phyloP scores from a whole-genome alignment of 2,113 vertebrate species.

The Odobenus rosmarus region DNA sequence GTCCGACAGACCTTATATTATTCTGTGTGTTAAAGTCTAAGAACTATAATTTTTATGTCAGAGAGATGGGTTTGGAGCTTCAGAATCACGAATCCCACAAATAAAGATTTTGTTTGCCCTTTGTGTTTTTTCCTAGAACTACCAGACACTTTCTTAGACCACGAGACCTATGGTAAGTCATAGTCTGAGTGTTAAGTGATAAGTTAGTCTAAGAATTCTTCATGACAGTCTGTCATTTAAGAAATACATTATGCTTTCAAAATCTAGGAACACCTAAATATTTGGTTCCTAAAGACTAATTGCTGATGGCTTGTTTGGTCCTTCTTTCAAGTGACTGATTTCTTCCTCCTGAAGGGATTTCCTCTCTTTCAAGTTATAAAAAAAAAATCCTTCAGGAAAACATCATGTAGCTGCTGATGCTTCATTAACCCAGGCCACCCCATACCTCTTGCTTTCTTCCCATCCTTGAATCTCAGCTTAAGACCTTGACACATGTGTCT shows the following conservation, averaged over 20 bases:
- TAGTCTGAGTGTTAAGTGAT: background rate
- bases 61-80: background rate
- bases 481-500: background rate
- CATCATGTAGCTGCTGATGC: background rate
- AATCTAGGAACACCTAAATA: background rate
- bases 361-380: background rate
- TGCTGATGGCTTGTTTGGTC: background rate
- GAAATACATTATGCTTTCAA: background rate
- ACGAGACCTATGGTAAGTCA: slow-evolving; percentile 23
- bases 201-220: slow-evolving; percentile 39
- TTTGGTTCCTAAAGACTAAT: background rate
- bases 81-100: background rate
- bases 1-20: background rate
- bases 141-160: background rate
- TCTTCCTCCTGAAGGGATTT: background rate
- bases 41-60: background rate
- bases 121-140: slow-evolving; percentile 64
- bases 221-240: background rate
- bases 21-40: background rate
- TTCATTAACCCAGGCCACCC: background rate
- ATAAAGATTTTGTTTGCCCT: slow-evolving; percentile 33
- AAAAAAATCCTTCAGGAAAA: background rate
- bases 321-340: slow-evolving; percentile 7
- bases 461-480: background rate
- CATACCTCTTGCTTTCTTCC: background rate